Evolutionary conservation across 2,113 vertebrate genomes (phyloP), one percentile per base, ranked within the genome.

Genomic region (Sula dactylatra): DNA sequence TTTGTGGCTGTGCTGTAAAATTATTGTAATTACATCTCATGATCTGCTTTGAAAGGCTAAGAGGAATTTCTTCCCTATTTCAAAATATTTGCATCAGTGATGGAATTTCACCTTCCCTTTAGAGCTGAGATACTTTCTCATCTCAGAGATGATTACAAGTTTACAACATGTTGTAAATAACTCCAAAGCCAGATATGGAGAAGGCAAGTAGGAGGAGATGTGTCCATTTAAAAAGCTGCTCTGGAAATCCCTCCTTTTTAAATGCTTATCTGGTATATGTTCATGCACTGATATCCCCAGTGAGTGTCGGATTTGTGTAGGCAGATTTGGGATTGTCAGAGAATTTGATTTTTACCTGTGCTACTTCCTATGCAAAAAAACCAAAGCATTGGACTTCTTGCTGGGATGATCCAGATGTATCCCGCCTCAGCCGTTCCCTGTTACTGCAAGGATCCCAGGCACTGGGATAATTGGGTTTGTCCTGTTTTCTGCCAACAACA

Each of bases 51-150:
- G 45, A 92, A 88, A 82, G 66, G 67, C 85, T 96, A 93, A 62
- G 67, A 83, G 62, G 25, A 88, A 58, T 71, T 11, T 55, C 31
- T 86, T 86, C 50, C 58, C 50, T 95, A 20, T 76, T 83, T 88
- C 55, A 94, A 91, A 97, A 90, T 93, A 97, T 86, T 95, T 95
- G 64, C 80, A 84, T 78, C 21, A 78, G 19, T 65, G 49, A 66
- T 54, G 36, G 58, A 88, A 88, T 88, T 85, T 93, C 58, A 92
- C 45, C 62, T 86, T 88, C 15, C 11, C 29, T 86, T 82, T 54
- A 58, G 45, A 80, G 13, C 54, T 73, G 71, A 77, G 45, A 42
- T 54, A 44, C 16, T 42, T 86, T n/a, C 66, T 52, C 58, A 81
- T 66, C 27, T 88, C 71, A 55, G 54, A 88, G 71, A 49, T 56